Percentiles rank a stretch among this genome's conserved stretches.
These are phyloP conservation scores for Coenobita brevimanus DNA, from an alignment of 1,140 invertebrate species.

Conservation along the genomic window DNA sequence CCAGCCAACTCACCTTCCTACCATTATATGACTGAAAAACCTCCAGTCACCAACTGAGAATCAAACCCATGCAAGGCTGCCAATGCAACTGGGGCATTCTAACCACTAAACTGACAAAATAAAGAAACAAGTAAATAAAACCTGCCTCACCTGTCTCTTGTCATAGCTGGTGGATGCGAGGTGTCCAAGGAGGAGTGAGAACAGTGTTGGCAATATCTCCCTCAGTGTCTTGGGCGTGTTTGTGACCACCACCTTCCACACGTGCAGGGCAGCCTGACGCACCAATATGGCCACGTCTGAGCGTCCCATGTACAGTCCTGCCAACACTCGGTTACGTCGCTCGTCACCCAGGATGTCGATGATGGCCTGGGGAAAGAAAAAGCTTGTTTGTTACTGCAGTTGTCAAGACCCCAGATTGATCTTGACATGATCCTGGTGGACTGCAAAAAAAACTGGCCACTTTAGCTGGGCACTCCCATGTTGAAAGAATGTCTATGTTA, in stretches of 20 bases:
- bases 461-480: no score
- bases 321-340: constrained; percentile 92
- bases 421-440: not conserved
- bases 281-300: constrained; percentile 98
- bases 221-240: constrained; percentile 97
- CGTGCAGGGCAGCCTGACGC: constrained; percentile 95
- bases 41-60: no score
- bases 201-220: constrained; percentile 96
- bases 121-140: no score
- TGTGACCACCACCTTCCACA: constrained; percentile 97
- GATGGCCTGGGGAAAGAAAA: constrained; percentile 81
- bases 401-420: no score
- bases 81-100: no score
- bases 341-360: constrained; percentile 89
- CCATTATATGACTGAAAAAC: no score
- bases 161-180: constrained; percentile 96
- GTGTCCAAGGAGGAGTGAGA: constrained; percentile 92
- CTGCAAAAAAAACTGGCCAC: no score
- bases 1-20: no score
- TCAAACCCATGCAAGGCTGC: no score
- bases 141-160: constrained; percentile 84
- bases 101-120: no score
- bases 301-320: constrained; percentile 97
- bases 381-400: no score
- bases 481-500: no score